Conservation (phyloP, 2,113 vertebrate species). For the Crocuta crocuta region DNA sequence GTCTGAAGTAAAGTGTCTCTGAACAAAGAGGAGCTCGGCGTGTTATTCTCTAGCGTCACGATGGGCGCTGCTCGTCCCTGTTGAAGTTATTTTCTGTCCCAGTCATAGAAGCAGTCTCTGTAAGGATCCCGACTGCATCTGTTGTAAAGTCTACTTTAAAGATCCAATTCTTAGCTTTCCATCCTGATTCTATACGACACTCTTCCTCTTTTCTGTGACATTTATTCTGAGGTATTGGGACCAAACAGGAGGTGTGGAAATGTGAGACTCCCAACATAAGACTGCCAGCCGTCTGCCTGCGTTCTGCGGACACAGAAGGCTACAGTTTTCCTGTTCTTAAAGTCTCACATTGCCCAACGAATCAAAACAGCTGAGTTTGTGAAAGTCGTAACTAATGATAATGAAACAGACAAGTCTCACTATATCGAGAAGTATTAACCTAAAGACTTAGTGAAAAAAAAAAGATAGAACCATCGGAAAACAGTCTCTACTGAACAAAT, state of each 20-base stretch:
- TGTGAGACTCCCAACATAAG: background rate
- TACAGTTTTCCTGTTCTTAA: constrained; percentile 4
- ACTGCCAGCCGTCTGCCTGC: background rate
- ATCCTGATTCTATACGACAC: background rate
- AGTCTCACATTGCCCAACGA: background rate
- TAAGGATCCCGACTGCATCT: background rate
- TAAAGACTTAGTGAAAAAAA: constrained; percentile 46
- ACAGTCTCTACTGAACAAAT: constrained; percentile 9
- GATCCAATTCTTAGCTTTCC: background rate
- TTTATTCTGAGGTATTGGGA: constrained; percentile 35
- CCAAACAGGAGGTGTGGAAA: background rate
- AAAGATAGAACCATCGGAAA: background rate
- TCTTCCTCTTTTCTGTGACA: background rate
- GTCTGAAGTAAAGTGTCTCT: background rate
- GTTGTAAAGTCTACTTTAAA: background rate
- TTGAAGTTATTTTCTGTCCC: background rate
- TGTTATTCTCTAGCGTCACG: background rate
- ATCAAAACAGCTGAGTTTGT: background rate
- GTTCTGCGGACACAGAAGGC: background rate
- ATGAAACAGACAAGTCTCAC: background rate
- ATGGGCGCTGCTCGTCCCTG: too few species aligned
- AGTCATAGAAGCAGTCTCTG: background rate
- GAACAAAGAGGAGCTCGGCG: background rate
- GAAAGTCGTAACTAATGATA: constrained; percentile 8
- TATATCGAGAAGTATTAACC: background rate